Conservation (phyloP, 2,113 vertebrate species). For the Aphelocoma coerulescens region DNA sequence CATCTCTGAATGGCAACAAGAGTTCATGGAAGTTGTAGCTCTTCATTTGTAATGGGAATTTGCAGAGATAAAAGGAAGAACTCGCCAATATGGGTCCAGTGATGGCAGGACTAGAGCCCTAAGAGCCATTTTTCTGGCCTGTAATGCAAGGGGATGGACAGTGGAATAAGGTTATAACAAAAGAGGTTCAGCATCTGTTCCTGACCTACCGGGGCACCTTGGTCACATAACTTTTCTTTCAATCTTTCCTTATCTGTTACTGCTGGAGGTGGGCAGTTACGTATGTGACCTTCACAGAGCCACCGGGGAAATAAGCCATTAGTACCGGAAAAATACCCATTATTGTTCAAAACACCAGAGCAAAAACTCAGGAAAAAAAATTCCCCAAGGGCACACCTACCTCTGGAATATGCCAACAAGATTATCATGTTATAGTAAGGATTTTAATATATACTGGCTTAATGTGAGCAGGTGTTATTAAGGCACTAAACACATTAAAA, state of each 20-base stretch:
- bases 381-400: background rate
- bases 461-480: background rate
- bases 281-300: background rate
- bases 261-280: background rate
- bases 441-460: background rate
- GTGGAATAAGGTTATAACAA: background rate
- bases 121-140: background rate
- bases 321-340: background rate
- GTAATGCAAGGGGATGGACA: background rate
- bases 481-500: background rate
- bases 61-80: background rate
- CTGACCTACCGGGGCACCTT: background rate
- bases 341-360: background rate
- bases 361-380: background rate
- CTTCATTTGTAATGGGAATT: background rate
- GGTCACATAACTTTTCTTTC: background rate
- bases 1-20: slow-evolving; percentile 2
- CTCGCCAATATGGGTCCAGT: background rate
- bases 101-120: background rate
- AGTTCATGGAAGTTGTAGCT: background rate
- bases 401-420: background rate
- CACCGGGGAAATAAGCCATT: background rate
- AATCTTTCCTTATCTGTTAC: background rate
- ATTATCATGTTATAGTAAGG: background rate
- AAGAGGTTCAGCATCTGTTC: background rate